Base-by-base conservation (phyloP, 2,888 invertebrate genomes). In the Acleris laterana region DNA sequence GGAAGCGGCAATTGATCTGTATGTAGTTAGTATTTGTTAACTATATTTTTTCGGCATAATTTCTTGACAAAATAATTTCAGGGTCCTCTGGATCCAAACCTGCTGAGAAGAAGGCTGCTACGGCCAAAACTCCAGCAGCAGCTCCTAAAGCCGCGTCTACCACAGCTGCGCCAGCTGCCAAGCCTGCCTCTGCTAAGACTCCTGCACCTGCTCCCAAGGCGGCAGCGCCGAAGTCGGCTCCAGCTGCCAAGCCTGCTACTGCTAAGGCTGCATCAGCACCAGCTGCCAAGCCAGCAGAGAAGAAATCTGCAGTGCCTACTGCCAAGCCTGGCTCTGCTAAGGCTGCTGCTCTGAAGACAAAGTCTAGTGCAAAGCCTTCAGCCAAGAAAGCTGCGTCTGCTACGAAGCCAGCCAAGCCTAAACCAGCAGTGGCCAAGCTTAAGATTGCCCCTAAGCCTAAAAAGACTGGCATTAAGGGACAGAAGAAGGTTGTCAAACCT, bases 261-360 rank as follows among this genome's bases (percentile, higher is more conserved):
- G 83, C 90, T 1, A 93, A 93, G 70, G 87, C 93, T 32, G 81
- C 93, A 11, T 75, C 89, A 9, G 82, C 88, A 7, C 85, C 93
- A 38, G 82, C 88, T 28, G 76, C 84, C 3, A 86, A 88, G 63
- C 85, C 92, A 22, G 82, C 83, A 55, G 91, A 90, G 72, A 92
- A 89, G 81, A 93, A 87, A 80, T 72, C 90, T 38, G 71, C 79
- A 44, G 86, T 75, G 11, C 93, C 92, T 16, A 77, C 91, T 49
- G 92, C 93, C 1, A 94, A 94, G 74, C 93, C 94, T 71, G 93
- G 93, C 16, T 91, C 93, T 42, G 92, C 93, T 56, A 94, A 93
- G 72, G 92, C 93, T 70, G 92, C 93, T 61, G 92, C 93, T 2
- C 78, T 93, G 5, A 93, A 93, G 75, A 75, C 88, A 3, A 93